These are phyloP conservation scores for Sarcophaga peregrina DNA, from an alignment of 1,140 invertebrate genomes.

Conservation along the genomic window DNA sequence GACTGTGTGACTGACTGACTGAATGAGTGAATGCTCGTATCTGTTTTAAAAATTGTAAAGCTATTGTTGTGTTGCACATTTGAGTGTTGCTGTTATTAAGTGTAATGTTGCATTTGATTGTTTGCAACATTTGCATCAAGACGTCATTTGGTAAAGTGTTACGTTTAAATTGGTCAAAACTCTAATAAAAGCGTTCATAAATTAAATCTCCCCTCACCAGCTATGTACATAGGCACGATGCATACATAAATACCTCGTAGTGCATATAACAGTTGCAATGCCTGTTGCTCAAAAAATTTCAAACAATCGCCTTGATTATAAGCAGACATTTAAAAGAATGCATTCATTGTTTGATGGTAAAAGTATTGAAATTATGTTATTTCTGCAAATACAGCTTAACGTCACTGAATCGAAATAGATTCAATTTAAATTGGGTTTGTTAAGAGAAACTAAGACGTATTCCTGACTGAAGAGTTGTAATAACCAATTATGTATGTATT, in stretches of 20 bases:
- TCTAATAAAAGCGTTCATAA: conserved; percentile 19
- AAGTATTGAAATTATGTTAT: too few species aligned
- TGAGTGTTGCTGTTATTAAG: background rate
- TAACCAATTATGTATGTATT: too few species aligned
- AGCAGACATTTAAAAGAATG: background rate
- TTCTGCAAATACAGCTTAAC: too few species aligned
- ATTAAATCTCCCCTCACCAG: conserved; percentile 16
- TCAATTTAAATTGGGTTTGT: too few species aligned
- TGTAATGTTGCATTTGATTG: conserved; percentile 6
- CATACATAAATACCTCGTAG: background rate
- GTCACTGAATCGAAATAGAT: too few species aligned
- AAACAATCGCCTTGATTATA: background rate
- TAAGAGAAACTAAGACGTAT: too few species aligned
- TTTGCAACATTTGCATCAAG: conserved; percentile 13
- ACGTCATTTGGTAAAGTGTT: conserved; percentile 26
- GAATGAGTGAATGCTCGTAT: background rate
- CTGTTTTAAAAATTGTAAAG: background rate
- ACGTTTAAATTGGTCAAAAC: conserved; percentile 24
- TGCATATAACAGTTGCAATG: background rate
- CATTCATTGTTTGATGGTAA: too few species aligned
- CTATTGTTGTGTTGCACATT: background rate
- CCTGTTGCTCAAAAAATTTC: background rate
- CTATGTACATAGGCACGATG: too few species aligned
- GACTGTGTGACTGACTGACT: background rate
- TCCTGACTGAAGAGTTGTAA: too few species aligned